Conservation (phyloP, 2,888 invertebrate species). For the Metalampra italica region DNA sequence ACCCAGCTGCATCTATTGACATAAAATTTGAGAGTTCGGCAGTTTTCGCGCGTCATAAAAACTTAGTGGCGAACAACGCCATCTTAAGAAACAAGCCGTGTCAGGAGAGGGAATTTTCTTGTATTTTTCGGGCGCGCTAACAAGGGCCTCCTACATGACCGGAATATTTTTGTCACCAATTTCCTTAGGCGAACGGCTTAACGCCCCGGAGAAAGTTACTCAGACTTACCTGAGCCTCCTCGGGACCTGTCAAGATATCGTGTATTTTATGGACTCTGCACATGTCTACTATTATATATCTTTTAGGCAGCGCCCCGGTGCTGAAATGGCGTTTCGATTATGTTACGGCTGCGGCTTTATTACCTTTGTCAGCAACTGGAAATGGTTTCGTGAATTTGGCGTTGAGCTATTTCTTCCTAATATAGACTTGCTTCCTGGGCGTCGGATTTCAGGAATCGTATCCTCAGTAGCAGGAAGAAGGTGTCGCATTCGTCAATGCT, state of each 20-base stretch:
- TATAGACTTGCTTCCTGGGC: not conserved
- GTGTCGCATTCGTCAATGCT: not conserved
- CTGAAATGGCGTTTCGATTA: slow-evolving; percentile 37
- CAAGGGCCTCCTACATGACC: slow-evolving; percentile 70
- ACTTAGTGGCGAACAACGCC: slow-evolving; percentile 44
- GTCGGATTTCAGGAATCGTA: not conserved
- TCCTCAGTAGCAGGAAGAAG: not conserved
- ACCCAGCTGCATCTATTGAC: slow-evolving; percentile 51
- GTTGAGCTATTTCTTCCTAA: not conserved
- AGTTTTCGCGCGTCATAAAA: slow-evolving; percentile 50
- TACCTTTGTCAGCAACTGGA: slow-evolving; percentile 7
- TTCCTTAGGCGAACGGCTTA: slow-evolving; percentile 67
- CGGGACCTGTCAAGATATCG: slow-evolving; percentile 47
- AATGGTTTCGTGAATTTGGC: slow-evolving; percentile 1
- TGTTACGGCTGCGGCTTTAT: slow-evolving; percentile 21
- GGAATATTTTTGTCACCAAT: slow-evolving; percentile 74
- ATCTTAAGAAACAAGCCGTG: slow-evolving; percentile 53
- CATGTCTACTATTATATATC: slow-evolving; percentile 38
- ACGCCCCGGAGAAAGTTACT: slow-evolving; percentile 60
- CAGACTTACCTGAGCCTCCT: slow-evolving; percentile 59
- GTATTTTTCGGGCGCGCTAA: slow-evolving; percentile 64
- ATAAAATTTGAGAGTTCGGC: slow-evolving; percentile 55
- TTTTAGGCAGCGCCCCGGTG: slow-evolving; percentile 28
- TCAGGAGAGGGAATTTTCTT: slow-evolving; percentile 56
- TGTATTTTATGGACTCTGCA: slow-evolving; percentile 47